phyloP scores from a whole-genome alignment of 2,797 vertebrate species.

The Tympanoctomys barrerae region DNA sequence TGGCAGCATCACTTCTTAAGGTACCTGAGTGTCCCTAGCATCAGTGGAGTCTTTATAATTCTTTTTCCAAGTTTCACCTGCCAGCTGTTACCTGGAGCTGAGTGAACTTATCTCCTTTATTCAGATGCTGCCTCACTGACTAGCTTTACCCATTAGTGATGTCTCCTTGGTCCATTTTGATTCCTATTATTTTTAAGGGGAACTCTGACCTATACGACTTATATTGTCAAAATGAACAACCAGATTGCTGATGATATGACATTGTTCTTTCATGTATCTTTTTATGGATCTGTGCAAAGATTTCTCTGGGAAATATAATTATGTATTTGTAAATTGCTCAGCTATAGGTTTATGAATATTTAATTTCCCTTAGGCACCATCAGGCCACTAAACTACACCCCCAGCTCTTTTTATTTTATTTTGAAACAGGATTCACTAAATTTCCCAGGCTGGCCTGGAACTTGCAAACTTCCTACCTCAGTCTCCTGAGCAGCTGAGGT shows the following conservation, averaged over 20 bases:
- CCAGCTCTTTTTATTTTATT: not conserved
- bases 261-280: not conserved
- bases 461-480: not conserved
- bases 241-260: constrained; percentile 29
- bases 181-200: not conserved
- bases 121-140: not conserved
- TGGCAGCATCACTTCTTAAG: constrained; percentile 45
- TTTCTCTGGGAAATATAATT: constrained; percentile 52
- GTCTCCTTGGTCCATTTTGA: constrained; percentile 42
- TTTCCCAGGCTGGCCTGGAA: not conserved
- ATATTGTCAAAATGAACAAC: not conserved
- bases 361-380: constrained; percentile 41
- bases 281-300: not conserved
- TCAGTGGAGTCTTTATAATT: constrained; percentile 17
- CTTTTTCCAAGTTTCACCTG: not conserved
- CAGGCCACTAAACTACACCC: not conserved
- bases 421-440: not conserved
- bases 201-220: not conserved
- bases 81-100: not conserved
- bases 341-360: not conserved
- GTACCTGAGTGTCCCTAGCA: constrained; percentile 32
- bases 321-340: not conserved
- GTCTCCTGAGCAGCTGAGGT: not conserved
- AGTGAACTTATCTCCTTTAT: not conserved
- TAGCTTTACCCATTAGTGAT: constrained; percentile 30